These are phyloP conservation scores for Forbesichthys papilliferus DNA, from an alignment of 2,113 vertebrate species.

Conservation along the genomic window DNA sequence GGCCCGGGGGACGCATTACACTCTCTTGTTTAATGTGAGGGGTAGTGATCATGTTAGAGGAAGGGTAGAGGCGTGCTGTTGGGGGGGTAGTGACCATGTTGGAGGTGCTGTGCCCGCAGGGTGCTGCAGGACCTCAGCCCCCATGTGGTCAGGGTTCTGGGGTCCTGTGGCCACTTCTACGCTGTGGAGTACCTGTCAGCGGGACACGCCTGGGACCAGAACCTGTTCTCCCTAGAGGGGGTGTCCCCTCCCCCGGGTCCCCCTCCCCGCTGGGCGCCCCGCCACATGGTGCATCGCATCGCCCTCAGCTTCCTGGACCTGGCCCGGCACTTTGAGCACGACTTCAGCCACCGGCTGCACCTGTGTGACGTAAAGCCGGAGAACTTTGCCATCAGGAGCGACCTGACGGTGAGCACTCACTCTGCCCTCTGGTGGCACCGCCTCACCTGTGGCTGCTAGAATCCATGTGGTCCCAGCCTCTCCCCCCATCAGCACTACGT, in stretches of 20 bases:
- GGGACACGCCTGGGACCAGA: conserved; percentile 86
- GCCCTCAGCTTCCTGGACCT: conserved; percentile 96
- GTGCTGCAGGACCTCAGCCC: conserved; percentile 88
- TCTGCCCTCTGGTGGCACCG: not conserved
- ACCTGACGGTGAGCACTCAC: conserved; percentile 86
- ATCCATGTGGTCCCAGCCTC: no score
- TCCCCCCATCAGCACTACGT: no score
- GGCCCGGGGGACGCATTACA: not conserved
- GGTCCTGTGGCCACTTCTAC: conserved; percentile 97
- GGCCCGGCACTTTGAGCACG: conserved; percentile 90
- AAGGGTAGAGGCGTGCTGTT: no score
- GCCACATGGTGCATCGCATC: conserved; percentile 77
- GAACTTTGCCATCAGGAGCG: conserved; percentile 93
- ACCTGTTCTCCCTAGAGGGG: conserved; percentile 87
- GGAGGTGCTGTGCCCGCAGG: conserved; percentile 22
- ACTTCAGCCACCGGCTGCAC: conserved; percentile 92
- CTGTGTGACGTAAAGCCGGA: conserved; percentile 96
- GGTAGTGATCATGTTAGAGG: no score
- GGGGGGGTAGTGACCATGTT: not conserved
- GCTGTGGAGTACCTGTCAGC: conserved; percentile 91
- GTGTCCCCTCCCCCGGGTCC: conserved; percentile 7
- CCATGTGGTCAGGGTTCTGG: conserved; percentile 87
- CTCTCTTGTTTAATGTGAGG: no score
- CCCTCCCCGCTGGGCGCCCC: conserved; percentile 37
- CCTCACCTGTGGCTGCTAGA: not conserved